These are phyloP conservation scores for Brachypodius melanocephalos DNA, from an alignment of 2,113 vertebrate genomes.

Conservation along the genomic window DNA sequence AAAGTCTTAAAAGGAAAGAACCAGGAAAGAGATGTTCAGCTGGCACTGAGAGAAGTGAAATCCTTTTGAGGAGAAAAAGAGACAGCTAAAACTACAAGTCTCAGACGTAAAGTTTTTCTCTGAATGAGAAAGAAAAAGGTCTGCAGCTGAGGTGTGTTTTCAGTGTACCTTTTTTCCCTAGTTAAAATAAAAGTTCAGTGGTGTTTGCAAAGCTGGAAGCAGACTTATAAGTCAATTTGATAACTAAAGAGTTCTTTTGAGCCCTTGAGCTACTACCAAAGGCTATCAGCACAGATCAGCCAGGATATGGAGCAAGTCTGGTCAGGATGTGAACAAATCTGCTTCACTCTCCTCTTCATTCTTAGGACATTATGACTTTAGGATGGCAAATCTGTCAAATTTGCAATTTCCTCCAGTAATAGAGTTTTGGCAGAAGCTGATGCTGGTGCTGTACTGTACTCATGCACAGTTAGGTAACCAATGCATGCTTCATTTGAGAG, in stretches of 20 bases:
- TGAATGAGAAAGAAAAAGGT: background rate
- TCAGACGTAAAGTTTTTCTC: background rate
- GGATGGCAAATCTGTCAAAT: constrained; percentile 22
- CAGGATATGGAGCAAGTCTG: background rate
- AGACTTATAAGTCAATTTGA: background rate
- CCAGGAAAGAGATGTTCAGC: background rate
- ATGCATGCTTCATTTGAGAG: constrained; percentile 12
- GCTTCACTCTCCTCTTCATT: background rate
- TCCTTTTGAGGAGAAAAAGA: background rate
- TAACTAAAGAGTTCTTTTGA: background rate
- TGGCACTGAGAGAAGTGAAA: background rate
- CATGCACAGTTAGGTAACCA: constrained; percentile 34
- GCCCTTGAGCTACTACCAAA: background rate
- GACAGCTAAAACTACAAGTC: background rate
- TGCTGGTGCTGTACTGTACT: background rate
- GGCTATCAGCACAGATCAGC: background rate
- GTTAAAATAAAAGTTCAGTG: background rate
- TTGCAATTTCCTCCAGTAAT: background rate
- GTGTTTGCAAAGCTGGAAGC: background rate
- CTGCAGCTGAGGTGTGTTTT: background rate
- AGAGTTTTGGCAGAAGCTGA: constrained; percentile 22
- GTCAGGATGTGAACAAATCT: background rate
- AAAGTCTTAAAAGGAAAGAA: background rate
- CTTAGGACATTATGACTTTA: background rate
- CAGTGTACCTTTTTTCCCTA: background rate